Evolutionary conservation across 2,888 invertebrate species (phyloP), one percentile per base, ranked within the genome.

Genomic region (Harmothoe impar): DNA sequence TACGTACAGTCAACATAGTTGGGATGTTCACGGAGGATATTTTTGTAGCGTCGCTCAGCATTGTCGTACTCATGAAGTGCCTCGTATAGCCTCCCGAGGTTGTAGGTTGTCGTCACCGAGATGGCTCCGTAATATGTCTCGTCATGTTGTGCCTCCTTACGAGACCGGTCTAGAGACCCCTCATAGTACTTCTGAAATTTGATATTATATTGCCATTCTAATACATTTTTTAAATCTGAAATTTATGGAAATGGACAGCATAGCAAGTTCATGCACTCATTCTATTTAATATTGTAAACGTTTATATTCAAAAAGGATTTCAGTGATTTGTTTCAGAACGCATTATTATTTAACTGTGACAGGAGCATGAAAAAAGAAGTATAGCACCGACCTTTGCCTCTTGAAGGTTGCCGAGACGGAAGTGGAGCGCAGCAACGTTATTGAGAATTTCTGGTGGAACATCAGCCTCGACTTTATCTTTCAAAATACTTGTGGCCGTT

Each of bases 371-470:
- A 43, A 43, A 10, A 10, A 43, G 10, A 43, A 43, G 43, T 43
- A 43, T 7, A 43, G 5, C 43, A 89, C 92, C 88, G 91, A 96
- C 96, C 95, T 97, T 98, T 0, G 99, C 98, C 94, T 98, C 98
- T 92, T 97, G 97, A 89, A 98, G 97, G 96, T 99, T 98, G 5
- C 97, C 98, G 91, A 99, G 97, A 88, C 98, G 97, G 94, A 95
- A 96, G 96, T 99, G 98, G 35, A 99, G 96, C 0, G 99, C 98
- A 0, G 98, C 99, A 0, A 99, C 98, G 96, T 99, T 99, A 96
- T 99, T 99, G 62, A 99, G 96, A 94, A 99, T 99, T 96, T 99
- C 99, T 0, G 99, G 98, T 0, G 99, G 99, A 90, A 99, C 98
- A 94, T 99, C 99, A 0, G 98, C 98, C 94, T 98, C 97, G 0